Evolutionary conservation across 2,113 vertebrate genomes (phyloP).

Genomic region (zebrafish (Danio rerio)): GRCz12tu NC_133190.1:7202501-7203000

Average conservation of each 20-base stretch:
- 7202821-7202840: conserved; percentile 79
- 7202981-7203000: no score
- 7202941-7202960: no score
- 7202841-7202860: conserved; percentile 83
- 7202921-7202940: neutral
- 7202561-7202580: neutral
- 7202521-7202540: no score
- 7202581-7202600: neutral
- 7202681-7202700: conserved; percentile 77
- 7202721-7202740: conserved; percentile 82
- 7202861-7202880: neutral
- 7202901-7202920: neutral
- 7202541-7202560: no score
- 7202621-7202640: neutral
- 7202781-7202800: conserved; percentile 72
- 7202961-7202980: no score
- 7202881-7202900: neutral
- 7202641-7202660: neutral
- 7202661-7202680: conserved; percentile 71
- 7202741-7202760: conserved; percentile 69
- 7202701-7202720: conserved; percentile 72
- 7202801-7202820: conserved; percentile 69
- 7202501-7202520: no score
- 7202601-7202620: neutral
- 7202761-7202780: conserved; percentile 78